A percentile compares a stretch with the other conserved stretches of the same genome.
These are phyloP conservation scores for Ormyrus rosae DNA, from an alignment of 2,888 invertebrate species.

Conservation along the genomic window DNA sequence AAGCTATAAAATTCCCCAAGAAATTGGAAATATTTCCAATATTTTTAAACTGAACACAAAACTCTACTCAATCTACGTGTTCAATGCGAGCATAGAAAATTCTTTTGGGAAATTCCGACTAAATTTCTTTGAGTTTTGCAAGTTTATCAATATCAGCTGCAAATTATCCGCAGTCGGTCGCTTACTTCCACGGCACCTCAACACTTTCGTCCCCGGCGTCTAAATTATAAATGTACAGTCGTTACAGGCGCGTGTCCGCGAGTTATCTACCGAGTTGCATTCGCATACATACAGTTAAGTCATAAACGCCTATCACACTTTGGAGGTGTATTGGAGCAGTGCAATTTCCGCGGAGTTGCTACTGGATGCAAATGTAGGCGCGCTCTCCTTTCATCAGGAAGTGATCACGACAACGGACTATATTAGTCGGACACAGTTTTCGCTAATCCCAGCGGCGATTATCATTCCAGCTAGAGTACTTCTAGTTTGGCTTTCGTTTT, in stretches of 20 bases:
- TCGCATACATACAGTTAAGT: slow-evolving; percentile 32
- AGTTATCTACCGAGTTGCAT: background rate
- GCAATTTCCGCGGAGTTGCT: slow-evolving; percentile 36
- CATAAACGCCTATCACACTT: slow-evolving; percentile 15
- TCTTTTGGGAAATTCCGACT: no score
- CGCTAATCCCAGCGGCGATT: slow-evolving; percentile 38
- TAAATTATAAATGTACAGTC: slow-evolving; percentile 14
- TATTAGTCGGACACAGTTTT: slow-evolving; percentile 35
- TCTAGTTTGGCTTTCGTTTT: background rate
- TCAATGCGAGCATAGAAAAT: no score
- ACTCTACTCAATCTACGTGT: no score
- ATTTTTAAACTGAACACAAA: no score
- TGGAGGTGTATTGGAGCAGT: slow-evolving; percentile 23
- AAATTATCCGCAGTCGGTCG: no score
- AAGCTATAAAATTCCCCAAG: no score
- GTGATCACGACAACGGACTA: slow-evolving; percentile 36
- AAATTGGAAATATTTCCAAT: no score
- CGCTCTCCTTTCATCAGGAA: slow-evolving; percentile 40
- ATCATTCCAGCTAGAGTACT: background rate
- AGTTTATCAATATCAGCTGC: no score
- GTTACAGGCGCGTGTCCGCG: background rate
- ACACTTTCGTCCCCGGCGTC: background rate
- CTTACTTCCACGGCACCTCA: no score
- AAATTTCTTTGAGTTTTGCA: no score
- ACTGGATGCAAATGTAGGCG: slow-evolving; percentile 42